phyloP scores from a whole-genome alignment of 2,113 vertebrate species.

The Aleadryas rufinucha region DNA sequence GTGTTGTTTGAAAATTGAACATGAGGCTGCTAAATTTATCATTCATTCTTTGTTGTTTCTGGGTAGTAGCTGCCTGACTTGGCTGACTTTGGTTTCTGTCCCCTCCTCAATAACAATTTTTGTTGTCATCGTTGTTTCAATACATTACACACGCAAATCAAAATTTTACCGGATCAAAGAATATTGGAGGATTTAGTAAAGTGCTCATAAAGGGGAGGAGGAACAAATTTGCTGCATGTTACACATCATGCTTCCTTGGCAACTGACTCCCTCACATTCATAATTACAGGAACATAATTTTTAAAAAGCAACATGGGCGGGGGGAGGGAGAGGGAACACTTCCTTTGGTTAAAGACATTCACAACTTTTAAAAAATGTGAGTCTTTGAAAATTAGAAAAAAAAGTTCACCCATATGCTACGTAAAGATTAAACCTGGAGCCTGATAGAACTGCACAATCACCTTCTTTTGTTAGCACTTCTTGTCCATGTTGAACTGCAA shows the following conservation, averaged over 20 bases:
- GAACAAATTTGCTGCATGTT: conserved; percentile 43
- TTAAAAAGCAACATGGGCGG: neutral
- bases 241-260: conserved; percentile 28
- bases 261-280: conserved; percentile 57
- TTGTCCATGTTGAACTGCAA: conserved; percentile 62
- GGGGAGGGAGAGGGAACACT: conserved; percentile 6
- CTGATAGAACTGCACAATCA: conserved; percentile 39
- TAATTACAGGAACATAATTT: conserved; percentile 58
- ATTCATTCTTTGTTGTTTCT: conserved; percentile 74
- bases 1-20: conserved; percentile 79
- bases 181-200: conserved; percentile 44
- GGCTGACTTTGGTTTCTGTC: conserved; percentile 67
- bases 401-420: conserved; percentile 26
- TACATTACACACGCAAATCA: conserved; percentile 30
- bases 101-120: conserved; percentile 41
- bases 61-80: conserved; percentile 61
- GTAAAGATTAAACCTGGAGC: conserved; percentile 39
- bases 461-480: conserved; percentile 71
- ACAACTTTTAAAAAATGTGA: neutral
- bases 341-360: conserved; percentile 23
- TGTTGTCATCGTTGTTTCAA: conserved; percentile 38
- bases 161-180: conserved; percentile 45
- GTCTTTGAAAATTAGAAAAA: neutral
- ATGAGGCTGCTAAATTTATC: conserved; percentile 74
- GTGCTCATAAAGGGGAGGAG: conserved; percentile 28